Base-by-base conservation (phyloP, 2,888 invertebrate species). In the Spilarctia lutea region DNA sequence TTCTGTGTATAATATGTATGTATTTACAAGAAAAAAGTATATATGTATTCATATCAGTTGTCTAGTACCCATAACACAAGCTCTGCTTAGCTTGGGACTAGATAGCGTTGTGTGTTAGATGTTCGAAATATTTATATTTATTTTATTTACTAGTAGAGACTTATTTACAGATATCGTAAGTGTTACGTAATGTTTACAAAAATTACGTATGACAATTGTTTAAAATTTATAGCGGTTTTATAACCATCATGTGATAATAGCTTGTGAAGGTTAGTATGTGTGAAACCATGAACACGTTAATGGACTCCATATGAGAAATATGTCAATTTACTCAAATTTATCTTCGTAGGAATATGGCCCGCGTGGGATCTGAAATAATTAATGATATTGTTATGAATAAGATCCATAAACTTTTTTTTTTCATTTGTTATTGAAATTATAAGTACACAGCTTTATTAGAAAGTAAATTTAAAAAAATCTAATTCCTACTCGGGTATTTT, bases 301-400 rank as follows among this genome's bases (percentile, higher is more conserved):
- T 73, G 60, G 30, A 24, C 60, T 60, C 68, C 68, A 68, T 63
- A 65, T 73, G 73, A 24, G 60, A 33, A 68, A 48, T 63, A 66
- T 70, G 60, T 60, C 27, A 60, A 56, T 68, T 18, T 3, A 70
- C 10, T 63, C 13, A 63, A 30, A 30, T 30, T 63, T 30, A 30
- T 63, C 30, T 30, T 63, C 18, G 3, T 16, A 18, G 18, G 16
- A 18, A 63, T 16, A 63, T 30, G 63, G n/a, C 1, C 0, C 27
- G 27, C 69, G 56, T 70, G 60, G 69, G 69, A 70, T 10, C 18
- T 8, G n/a, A n/a, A n/a, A n/a, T n/a, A n/a, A n/a, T n/a, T n/a
- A n/a, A n/a, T n/a, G n/a, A n/a, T n/a, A n/a, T n/a, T n/a, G n/a
- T n/a, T n/a, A n/a, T n/a, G n/a, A n/a, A n/a, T n/a, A 60, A 0